These are phyloP conservation scores for Ammodytes marinus DNA, from an alignment of 2,113 vertebrate genomes.

Conservation along the genomic window DNA sequence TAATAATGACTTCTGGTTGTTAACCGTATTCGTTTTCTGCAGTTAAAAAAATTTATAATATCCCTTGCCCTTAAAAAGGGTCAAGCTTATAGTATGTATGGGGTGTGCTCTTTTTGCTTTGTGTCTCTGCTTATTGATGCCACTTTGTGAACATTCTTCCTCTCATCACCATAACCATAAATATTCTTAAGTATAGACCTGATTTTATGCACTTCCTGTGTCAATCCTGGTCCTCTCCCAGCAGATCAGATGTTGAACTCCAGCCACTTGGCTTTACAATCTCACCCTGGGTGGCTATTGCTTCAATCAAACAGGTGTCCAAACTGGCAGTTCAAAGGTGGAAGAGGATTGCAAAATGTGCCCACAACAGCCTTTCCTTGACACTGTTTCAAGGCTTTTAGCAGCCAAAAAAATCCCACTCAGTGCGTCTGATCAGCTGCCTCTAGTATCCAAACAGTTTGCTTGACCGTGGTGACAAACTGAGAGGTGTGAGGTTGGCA, in stretches of 20 bases:
- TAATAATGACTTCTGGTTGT: no score
- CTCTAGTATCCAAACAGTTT: slow-evolving; percentile 48
- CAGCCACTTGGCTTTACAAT: neutral
- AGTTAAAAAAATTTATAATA: no score
- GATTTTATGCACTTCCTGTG: neutral
- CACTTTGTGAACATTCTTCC: neutral
- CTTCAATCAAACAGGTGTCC: neutral
- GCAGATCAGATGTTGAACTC: slow-evolving; percentile 5
- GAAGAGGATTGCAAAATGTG: slow-evolving; percentile 4
- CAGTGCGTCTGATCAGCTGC: slow-evolving; percentile 25
- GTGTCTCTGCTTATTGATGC: no score
- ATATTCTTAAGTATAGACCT: neutral
- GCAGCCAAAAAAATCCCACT: slow-evolving; percentile 25
- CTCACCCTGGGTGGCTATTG: neutral
- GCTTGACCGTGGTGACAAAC: slow-evolving; percentile 50
- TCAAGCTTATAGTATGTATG: neutral
- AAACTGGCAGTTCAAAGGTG: neutral
- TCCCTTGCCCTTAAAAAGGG: neutral
- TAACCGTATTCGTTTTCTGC: no score
- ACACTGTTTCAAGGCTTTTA: no score
- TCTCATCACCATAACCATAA: no score
- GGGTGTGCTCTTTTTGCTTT: neutral
- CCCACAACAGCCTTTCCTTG: no score
- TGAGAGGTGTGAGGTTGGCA: slow-evolving; percentile 50
- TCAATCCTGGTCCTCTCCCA: neutral